These are phyloP conservation scores for Julus scandinavius DNA, from an alignment of 2,888 invertebrate species.

Conservation along the genomic window DNA sequence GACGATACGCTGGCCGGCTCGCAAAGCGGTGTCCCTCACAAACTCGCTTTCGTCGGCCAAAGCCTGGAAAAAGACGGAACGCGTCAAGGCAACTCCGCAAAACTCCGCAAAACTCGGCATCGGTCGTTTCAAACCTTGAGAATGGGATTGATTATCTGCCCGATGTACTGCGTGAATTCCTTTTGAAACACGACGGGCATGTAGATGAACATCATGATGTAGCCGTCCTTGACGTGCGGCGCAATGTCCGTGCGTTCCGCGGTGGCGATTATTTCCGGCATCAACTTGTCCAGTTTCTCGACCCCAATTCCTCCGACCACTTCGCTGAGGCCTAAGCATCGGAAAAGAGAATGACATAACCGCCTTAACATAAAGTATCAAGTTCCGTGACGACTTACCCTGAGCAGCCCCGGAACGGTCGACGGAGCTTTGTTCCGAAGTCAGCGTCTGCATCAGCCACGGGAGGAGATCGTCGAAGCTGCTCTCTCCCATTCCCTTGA, in stretches of 20 bases:
- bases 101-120: background rate
- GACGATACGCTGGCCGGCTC: conserved; percentile 96
- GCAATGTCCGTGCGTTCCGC: conserved; percentile 93
- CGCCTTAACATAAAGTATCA: no score
- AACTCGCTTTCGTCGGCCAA: conserved; percentile 99
- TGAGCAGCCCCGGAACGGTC: conserved; percentile 95
- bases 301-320: conserved; percentile 96
- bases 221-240: conserved; percentile 98
- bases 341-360: background rate
- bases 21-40: conserved; percentile 95
- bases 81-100: background rate
- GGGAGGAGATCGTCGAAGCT: conserved; percentile 96
- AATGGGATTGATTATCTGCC: conserved; percentile 96
- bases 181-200: conserved; percentile 97
- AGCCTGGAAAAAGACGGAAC: conserved; percentile 70
- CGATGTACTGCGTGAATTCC: conserved; percentile 95
- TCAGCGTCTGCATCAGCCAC: conserved; percentile 98
- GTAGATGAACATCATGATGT: conserved; percentile 99
- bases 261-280: conserved; percentile 96
- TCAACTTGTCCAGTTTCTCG: conserved; percentile 92
- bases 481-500: conserved; percentile 94
- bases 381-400: conserved; percentile 65
- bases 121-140: conserved; percentile 72
- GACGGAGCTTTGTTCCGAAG: conserved; percentile 94
- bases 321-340: conserved; percentile 80